A percentile compares a stretch with the other conserved stretches of the same genome.
Evolutionary conservation across 2,888 invertebrate genomes (phyloP).

Genomic region (Andrena trimmerana): DNA sequence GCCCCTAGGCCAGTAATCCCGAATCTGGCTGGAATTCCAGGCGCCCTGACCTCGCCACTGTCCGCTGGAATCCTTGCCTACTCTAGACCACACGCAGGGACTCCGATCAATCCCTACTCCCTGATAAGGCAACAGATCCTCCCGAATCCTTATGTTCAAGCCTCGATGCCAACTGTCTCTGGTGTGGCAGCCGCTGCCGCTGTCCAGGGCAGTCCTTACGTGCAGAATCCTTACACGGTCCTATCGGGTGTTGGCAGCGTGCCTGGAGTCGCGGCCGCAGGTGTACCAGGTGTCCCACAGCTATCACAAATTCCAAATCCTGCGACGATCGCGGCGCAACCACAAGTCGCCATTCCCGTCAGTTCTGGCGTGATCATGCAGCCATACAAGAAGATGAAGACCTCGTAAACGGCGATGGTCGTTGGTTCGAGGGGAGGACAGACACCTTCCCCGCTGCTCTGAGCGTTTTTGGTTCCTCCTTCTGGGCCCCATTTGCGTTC

Average conservation of each 20-base stretch:
- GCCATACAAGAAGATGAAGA: slow-evolving; percentile 96
- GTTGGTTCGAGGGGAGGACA: not conserved
- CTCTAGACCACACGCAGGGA: slow-evolving; percentile 78
- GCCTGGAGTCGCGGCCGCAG: slow-evolving; percentile 83
- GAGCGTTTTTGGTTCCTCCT: slow-evolving; percentile 61
- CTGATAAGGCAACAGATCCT: slow-evolving; percentile 84
- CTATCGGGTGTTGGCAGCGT: slow-evolving; percentile 82
- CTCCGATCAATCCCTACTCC: slow-evolving; percentile 86
- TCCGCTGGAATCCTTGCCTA: slow-evolving; percentile 84
- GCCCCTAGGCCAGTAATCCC: slow-evolving; percentile 72
- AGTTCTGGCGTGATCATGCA: slow-evolving; percentile 88
- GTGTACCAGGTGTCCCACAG: slow-evolving; percentile 83
- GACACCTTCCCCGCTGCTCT: slow-evolving; percentile 21
- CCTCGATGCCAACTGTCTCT: slow-evolving; percentile 77
- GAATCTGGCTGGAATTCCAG: slow-evolving; percentile 78
- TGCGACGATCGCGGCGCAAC: slow-evolving; percentile 84
- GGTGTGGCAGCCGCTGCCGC: slow-evolving; percentile 66
- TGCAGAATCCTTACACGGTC: slow-evolving; percentile 82
- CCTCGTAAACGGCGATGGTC: slow-evolving; percentile 88
- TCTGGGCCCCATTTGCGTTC: slow-evolving; percentile 56
- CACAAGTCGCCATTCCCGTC: slow-evolving; percentile 85
- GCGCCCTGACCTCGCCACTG: slow-evolving; percentile 78
- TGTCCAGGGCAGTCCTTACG: slow-evolving; percentile 78
- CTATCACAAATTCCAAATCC: slow-evolving; percentile 80
- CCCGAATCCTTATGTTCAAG: slow-evolving; percentile 79